Evolutionary conservation across 2,888 invertebrate genomes (phyloP).

Genomic region (Apamea monoglypha): DNA sequence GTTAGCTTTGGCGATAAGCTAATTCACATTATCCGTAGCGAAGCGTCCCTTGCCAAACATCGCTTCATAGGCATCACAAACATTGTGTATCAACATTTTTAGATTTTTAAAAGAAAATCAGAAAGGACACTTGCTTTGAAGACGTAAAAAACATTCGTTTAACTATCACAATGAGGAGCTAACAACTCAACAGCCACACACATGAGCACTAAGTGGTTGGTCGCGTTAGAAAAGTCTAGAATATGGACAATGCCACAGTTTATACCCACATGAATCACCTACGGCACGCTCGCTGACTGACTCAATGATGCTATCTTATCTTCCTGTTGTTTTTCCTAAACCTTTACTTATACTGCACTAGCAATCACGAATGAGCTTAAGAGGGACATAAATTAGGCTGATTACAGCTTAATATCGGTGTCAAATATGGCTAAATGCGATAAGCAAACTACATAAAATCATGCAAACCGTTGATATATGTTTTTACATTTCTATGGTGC

Average conservation of each 20-base stretch:
- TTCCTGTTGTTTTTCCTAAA: conserved; percentile 21
- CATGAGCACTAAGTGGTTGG: conserved; percentile 39
- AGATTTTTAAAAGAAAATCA: not conserved
- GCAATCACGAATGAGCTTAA: not conserved
- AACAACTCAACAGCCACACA: conserved; percentile 18
- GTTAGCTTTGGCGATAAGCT: conserved; percentile 48
- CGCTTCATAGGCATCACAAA: not conserved
- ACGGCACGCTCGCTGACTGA: not conserved
- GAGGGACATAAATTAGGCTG: not conserved
- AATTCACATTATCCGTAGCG: conserved; percentile 20
- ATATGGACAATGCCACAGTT: conserved; percentile 39
- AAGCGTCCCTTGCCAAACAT: conserved; percentile 9
- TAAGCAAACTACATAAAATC: not conserved
- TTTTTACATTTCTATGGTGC: not conserved
- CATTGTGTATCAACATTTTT: not conserved
- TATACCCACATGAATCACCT: conserved; percentile 39
- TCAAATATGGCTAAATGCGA: not conserved
- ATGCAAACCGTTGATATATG: not conserved
- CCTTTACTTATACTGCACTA: not conserved
- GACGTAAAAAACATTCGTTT: not conserved
- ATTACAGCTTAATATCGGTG: not conserved
- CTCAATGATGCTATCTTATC: conserved; percentile 46
- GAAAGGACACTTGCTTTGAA: not conserved
- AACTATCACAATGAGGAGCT: conserved; percentile 25
- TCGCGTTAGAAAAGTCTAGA: conserved; percentile 40